phyloP scores from a whole-genome alignment of 2,888 invertebrate species.

The Branchinecta sandiegonensis region DNA sequence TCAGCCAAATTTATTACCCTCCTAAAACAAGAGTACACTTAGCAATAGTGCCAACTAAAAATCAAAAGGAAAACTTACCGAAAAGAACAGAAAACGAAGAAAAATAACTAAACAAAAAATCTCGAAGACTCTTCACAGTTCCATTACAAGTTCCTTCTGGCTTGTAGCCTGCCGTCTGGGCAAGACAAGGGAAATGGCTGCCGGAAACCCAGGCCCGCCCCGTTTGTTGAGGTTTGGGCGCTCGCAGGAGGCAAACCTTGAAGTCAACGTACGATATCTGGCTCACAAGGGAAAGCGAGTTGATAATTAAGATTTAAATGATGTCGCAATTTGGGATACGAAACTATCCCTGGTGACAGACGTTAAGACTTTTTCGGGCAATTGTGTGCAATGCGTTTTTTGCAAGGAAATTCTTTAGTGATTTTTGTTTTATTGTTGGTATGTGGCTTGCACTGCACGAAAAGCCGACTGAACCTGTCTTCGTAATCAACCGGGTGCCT shows the following conservation, averaged over 20 bases:
- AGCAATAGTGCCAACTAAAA: background rate
- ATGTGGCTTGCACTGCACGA: too few relatives aligned
- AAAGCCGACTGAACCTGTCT: too few relatives aligned
- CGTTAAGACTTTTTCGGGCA: too few relatives aligned
- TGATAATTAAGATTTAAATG: too few relatives aligned
- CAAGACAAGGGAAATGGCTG: constrained; percentile 15
- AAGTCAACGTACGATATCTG: constrained; percentile 11
- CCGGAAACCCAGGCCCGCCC: constrained; percentile 12
- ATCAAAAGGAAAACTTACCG: background rate
- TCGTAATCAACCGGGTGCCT: too few relatives aligned
- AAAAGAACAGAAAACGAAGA: background rate
- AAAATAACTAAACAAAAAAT: constrained; percentile 9
- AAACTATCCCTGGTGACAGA: too few relatives aligned
- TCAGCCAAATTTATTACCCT: background rate
- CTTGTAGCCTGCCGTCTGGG: constrained; percentile 15
- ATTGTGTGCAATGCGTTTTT: too few relatives aligned
- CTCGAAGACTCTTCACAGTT: constrained; percentile 3
- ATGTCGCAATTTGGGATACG: too few relatives aligned
- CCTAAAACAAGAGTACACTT: background rate
- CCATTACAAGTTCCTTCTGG: constrained; percentile 16
- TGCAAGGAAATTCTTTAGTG: too few relatives aligned
- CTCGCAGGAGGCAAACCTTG: background rate
- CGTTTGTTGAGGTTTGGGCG: constrained; percentile 13
- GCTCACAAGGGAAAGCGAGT: constrained; percentile 6
- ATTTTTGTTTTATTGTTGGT: too few relatives aligned